These are phyloP conservation scores for Dissostichus mawsoni DNA, from an alignment of 2,113 vertebrate genomes.

Conservation along the genomic window DNA sequence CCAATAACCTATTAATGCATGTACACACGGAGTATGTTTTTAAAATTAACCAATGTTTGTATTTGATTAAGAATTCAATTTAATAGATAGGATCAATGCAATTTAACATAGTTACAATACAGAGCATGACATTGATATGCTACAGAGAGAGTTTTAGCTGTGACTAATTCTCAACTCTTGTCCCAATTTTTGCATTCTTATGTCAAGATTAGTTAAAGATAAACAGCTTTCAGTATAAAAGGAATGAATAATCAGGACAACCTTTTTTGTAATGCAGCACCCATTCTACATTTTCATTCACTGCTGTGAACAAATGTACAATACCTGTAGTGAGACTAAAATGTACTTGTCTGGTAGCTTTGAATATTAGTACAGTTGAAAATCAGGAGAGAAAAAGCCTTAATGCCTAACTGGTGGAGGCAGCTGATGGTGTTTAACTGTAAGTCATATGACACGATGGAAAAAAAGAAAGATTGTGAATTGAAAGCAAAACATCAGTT, in stretches of 20 bases:
- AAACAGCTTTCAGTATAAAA: no score
- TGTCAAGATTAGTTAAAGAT: no score
- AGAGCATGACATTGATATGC: no score
- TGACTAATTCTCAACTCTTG: no score
- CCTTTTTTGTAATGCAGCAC: neutral
- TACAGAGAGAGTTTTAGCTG: no score
- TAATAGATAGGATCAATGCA: no score
- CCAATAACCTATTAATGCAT: neutral
- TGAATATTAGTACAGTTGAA: neutral
- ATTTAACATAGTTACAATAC: no score
- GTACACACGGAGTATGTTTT: neutral
- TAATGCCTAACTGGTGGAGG: neutral
- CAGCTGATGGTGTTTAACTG: slow-evolving; percentile 14
- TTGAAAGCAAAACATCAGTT: neutral
- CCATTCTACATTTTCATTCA: neutral
- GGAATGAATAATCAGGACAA: neutral
- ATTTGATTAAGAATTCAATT: no score
- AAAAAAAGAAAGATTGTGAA: neutral
- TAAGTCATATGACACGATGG: slow-evolving; percentile 25
- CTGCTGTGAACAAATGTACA: neutral
- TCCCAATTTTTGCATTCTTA: no score
- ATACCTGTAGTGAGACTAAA: no score
- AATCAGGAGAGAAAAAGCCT: neutral
- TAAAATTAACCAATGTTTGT: neutral
- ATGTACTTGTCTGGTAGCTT: neutral